These are phyloP conservation scores for Peromyscus maniculatus DNA, from an alignment of 2,113 vertebrate species.

Conservation along the genomic window DNA sequence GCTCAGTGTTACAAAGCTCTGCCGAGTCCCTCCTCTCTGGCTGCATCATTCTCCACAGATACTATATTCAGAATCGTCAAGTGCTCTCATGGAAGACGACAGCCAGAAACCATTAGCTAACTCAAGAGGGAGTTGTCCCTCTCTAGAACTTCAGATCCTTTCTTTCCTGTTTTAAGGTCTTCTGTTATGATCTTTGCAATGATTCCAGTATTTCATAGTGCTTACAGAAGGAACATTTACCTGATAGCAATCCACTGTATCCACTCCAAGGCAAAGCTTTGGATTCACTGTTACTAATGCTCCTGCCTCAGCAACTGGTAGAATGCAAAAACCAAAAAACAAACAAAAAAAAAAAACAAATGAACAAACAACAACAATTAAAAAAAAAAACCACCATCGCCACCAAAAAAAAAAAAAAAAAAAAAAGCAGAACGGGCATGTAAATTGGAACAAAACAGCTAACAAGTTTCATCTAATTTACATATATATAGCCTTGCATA, in stretches of 20 bases:
- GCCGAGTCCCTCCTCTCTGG: not conserved
- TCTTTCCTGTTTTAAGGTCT: not conserved
- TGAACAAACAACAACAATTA: not conserved
- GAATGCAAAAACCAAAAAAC: not conserved
- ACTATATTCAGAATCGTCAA: not conserved
- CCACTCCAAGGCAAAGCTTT: not conserved
- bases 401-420: not conserved
- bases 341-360: not conserved
- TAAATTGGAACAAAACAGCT: constrained; percentile 11
- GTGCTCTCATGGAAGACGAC: not conserved
- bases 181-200: not conserved
- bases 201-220: not conserved
- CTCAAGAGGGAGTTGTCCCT: not conserved
- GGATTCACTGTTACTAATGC: not conserved
- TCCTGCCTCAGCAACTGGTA: not conserved
- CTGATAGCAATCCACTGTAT: not conserved
- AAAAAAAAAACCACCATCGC: too few species aligned
- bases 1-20: not conserved
- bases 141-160: not conserved
- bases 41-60: not conserved
- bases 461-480: constrained; percentile 8
- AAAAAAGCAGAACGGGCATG: not conserved
- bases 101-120: not conserved
- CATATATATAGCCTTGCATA: not conserved
- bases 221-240: not conserved